Percentiles rank a stretch among this genome's conserved stretches.
Evolutionary conservation across 53 echinoderm and acorn worm species (phyloP).

Genomic region (Paracentrotus lividus): DNA sequence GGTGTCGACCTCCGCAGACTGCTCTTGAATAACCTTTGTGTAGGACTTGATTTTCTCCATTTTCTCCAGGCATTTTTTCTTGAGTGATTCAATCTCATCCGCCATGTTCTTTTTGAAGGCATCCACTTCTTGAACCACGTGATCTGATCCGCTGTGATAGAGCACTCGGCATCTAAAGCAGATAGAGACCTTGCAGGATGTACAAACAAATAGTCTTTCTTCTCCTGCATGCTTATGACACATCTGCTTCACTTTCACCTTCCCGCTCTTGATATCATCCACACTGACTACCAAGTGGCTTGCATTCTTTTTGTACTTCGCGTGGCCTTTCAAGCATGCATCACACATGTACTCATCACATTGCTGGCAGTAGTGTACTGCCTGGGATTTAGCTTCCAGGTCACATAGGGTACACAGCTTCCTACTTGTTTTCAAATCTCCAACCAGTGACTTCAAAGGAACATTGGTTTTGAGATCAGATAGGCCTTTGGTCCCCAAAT

Average conservation of each 20-base stretch:
- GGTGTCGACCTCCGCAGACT: not conserved
- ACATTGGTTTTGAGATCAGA: conserved; percentile 18
- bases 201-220: too few species aligned
- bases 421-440: not conserved
- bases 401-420: not conserved
- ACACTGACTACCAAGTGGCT: not conserved
- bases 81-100: not conserved
- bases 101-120: conserved; percentile 3
- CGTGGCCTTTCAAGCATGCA: not conserved
- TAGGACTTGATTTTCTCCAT: not conserved
- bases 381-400: not conserved
- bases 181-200: too few species aligned
- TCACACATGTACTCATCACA: conserved; percentile 2
- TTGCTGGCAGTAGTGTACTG: not conserved
- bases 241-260: too few species aligned
- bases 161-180: too few species aligned
- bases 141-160: conserved; percentile 9
- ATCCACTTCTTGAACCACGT: not conserved
- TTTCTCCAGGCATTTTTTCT: not conserved
- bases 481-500: not conserved
- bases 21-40: not conserved
- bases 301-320: conserved; percentile 1
- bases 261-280: conserved; percentile 51
- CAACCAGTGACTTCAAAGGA: not conserved
- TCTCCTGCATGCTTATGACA: too few species aligned